phyloP scores from a whole-genome alignment of 2,113 vertebrate species.

The Vulpes ferrilata region DNA sequence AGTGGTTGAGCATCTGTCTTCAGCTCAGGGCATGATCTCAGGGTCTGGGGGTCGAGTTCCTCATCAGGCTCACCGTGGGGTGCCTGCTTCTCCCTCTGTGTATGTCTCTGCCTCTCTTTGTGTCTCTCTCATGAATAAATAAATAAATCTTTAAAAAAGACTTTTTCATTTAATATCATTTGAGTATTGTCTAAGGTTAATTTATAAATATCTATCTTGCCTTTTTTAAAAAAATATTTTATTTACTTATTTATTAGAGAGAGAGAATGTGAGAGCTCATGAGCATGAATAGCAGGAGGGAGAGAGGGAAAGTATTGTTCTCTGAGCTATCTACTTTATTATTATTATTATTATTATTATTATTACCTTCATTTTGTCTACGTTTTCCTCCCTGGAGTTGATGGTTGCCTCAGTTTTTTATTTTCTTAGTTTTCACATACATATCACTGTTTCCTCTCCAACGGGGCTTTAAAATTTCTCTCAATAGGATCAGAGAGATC shows the following conservation, averaged over 20 bases:
- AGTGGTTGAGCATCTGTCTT: too few relatives aligned
- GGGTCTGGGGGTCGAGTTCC: too few relatives aligned
- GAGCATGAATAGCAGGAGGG: neutral
- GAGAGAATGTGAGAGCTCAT: neutral
- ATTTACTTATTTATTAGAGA: neutral
- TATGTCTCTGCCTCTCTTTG: too few relatives aligned
- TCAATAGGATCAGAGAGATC: neutral
- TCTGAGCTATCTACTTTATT: neutral
- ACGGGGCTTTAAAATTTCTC: neutral
- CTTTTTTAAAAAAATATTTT: neutral
- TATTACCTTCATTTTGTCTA: neutral
- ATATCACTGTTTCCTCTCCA: neutral
- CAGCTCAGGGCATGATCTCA: too few relatives aligned
- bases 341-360: neutral
- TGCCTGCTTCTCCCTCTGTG: too few relatives aligned
- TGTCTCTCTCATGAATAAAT: too few relatives aligned
- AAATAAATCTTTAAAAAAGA: too few relatives aligned
- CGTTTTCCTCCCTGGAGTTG: neutral
- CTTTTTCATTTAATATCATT: neutral
- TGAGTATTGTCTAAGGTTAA: neutral
- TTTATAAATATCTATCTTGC: neutral
- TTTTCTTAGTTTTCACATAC: neutral
- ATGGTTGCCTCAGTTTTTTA: neutral
- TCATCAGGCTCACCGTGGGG: too few relatives aligned
- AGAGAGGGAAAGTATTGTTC: neutral